Conservation (phyloP, 2,888 invertebrate genomes). For the Cynaeus angustus region DNA sequence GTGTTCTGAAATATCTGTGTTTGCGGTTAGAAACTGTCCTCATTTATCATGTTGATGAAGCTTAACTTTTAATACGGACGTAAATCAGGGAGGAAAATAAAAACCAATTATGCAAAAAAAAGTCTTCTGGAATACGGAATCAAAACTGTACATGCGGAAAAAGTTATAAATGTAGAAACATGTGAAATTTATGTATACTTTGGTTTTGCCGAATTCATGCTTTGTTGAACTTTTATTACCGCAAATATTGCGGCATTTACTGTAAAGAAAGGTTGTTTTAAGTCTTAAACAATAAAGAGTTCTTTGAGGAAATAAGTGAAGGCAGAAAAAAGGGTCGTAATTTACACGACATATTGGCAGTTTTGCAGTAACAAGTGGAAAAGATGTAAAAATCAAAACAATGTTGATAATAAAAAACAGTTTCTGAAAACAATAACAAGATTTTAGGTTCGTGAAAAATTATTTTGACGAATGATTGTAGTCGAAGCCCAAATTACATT, state of each 20-base stretch:
- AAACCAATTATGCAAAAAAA: constrained; percentile 48
- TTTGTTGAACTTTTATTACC: constrained; percentile 34
- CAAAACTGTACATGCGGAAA: constrained; percentile 16
- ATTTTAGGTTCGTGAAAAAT: no score
- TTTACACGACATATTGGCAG: no score
- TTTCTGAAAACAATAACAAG: no score
- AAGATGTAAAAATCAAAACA: no score
- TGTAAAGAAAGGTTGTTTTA: not conserved
- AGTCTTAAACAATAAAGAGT: no score
- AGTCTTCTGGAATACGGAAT: constrained; percentile 34
- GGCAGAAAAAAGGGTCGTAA: no score
- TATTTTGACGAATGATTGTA: no score
- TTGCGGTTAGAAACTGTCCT: constrained; percentile 16
- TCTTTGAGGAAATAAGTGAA: no score
- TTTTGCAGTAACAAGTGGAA: no score
- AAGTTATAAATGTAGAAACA: constrained; percentile 42
- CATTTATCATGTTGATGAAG: constrained; percentile 39
- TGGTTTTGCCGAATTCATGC: constrained; percentile 17
- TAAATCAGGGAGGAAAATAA: constrained; percentile 45
- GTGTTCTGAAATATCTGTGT: constrained; percentile 27
- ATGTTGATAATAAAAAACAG: no score
- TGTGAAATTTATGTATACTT: constrained; percentile 41
- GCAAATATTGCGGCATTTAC: not conserved
- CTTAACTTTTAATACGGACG: constrained; percentile 40
- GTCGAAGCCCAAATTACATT: no score